Evolutionary conservation across 2,113 vertebrate species (phyloP), one percentile per base, ranked within the genome.

Genomic region (Nestor notabilis): DNA sequence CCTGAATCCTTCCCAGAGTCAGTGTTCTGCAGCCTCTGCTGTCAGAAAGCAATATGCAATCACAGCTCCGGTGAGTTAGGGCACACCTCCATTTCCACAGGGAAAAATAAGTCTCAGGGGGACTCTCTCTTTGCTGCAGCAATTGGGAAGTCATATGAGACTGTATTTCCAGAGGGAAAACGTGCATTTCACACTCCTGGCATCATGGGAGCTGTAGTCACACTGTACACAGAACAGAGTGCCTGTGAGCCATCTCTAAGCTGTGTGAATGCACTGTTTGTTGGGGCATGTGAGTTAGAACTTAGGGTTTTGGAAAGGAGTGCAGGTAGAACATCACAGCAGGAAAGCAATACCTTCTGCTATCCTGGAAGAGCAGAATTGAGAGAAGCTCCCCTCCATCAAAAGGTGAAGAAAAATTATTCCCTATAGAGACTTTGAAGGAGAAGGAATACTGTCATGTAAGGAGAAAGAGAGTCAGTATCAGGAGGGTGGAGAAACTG

Each of bases 141-240:
- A 46, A 86, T 93, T 83, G 53, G 91, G 84, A 95, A 97, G 66
- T 89, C 88, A 83, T 65, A 25, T 56, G 76, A 70, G 80, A 31
- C 43, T 66, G 39, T 68, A 37, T 89, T 88, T 84, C 84, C 94
- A 90, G 75, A 17, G 39, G 74, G 47, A 77, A 74, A 85, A 49
- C 5, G 24, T 10, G 66, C 60, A 56, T 87, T 47, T 83, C 44
- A 27, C 3, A 7, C 13, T 63, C 12, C 7, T 12, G 27, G 97
- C 90, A 94, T 91, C 47, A 93, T 50, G 96, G 97, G 95, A 97
- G 56, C 55, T 97, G 96, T 94, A 94, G 97, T 97, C 84, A 47
- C 41, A 15, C 39, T 2, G 35, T 4, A 4, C 17, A 27, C 35
- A 7, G 74, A 55, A 24, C 25, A 33, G 35, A 31, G 72, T 2